Base-by-base conservation (phyloP, 2,113 vertebrate genomes). In the Aramus guarauna region DNA sequence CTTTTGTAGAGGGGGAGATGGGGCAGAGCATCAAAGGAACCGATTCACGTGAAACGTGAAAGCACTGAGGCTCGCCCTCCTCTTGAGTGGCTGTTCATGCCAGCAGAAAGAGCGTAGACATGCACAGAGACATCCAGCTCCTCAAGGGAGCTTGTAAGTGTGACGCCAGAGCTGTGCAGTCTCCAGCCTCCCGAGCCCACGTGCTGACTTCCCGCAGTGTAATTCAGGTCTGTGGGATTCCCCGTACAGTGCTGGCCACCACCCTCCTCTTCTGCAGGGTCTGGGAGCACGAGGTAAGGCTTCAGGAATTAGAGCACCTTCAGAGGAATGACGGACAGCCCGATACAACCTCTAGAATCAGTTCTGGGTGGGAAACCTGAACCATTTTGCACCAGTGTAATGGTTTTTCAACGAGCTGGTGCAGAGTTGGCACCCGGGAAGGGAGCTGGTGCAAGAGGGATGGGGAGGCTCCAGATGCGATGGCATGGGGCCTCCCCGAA, bases 51-150 rank as follows among this genome's bases (percentile, higher is more conserved):
- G 48, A 29, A 43, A 32, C 10, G 26, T 55, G 75, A 26, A 66
- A 15, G 56, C 1, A 0, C 73, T 7, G 48, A 56, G 59, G 27
- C 29, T 43, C 2, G 0, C 8, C 0, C 21, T 47, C 16, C 14
- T 53, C 27, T 16, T 8, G 17, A 34, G 55, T 2, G 29, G n/a
- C 71, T 27, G 17, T 20, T 74, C 9, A 16, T 1, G 1, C 18
- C 67, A 17, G 9, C 45, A 50, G 71, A 47, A 45, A 34, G 39
- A 27, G 23, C 1, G 0, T 6, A 13, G 53, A 27, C 0, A 0
- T 16, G 17, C 39, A 11, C 13, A 8, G 12, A 27, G 52, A 18
- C 36, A 20, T 20, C 29, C 34, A 14, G 20, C 41, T 73, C 45
- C 75, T 63, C 62, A 6, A 5, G 0, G 3, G 48, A 74, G 24